These are phyloP conservation scores for Lymantria dispar DNA, from an alignment of 2,888 invertebrate species.

Conservation along the genomic window DNA sequence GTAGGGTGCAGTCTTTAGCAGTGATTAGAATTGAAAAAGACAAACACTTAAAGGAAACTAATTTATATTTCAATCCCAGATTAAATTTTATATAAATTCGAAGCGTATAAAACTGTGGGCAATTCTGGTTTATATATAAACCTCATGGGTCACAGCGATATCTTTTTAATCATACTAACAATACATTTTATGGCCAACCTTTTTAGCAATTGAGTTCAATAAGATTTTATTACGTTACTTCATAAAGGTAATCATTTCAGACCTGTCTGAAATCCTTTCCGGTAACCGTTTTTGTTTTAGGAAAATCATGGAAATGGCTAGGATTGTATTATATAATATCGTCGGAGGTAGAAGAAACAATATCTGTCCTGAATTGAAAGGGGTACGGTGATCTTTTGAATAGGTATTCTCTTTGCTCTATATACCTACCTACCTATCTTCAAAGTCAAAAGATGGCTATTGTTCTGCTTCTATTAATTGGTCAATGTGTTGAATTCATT, in stretches of 20 bases:
- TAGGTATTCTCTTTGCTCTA: slow-evolving; percentile 27
- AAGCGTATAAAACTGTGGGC: too few relatives aligned
- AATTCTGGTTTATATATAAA: too few relatives aligned
- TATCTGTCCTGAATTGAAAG: slow-evolving; percentile 35
- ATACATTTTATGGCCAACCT: not conserved
- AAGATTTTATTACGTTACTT: not conserved
- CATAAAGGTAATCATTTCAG: slow-evolving; percentile 2
- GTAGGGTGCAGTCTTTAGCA: too few relatives aligned
- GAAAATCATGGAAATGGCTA: not conserved
- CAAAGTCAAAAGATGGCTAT: too few relatives aligned
- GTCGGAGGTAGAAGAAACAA: slow-evolving; percentile 15
- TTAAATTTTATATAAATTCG: too few relatives aligned
- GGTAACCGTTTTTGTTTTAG: slow-evolving; percentile 29
- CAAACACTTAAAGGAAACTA: too few relatives aligned
- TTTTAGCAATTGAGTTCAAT: not conserved
- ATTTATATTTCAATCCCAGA: too few relatives aligned
- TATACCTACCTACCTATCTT: slow-evolving; percentile 9
- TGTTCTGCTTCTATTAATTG: too few relatives aligned
- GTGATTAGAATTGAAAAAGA: too few relatives aligned
- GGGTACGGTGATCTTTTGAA: slow-evolving; percentile 37
- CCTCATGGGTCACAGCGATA: too few relatives aligned
- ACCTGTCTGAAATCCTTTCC: slow-evolving; percentile 25
- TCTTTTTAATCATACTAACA: too few relatives aligned
- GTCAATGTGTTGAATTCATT: too few relatives aligned
- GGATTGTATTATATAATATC: not conserved